Evolutionary conservation across 2,113 vertebrate species (phyloP).

Genomic region (Perccottus glenii): DNA sequence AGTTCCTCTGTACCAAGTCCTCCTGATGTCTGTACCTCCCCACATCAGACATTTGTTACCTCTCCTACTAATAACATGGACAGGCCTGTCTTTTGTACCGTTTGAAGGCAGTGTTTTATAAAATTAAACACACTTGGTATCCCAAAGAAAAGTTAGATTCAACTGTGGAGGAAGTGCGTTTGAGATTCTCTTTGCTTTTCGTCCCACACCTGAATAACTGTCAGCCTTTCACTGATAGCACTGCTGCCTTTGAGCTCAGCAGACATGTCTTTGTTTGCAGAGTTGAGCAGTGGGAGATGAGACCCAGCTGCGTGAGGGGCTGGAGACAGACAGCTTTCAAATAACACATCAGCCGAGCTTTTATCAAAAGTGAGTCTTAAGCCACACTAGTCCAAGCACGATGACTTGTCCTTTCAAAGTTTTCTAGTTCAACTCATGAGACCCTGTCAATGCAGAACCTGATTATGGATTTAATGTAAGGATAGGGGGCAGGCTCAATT

Average conservation of each 20-base stretch:
- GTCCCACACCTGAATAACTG: constrained; percentile 47
- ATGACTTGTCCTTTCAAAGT: not conserved
- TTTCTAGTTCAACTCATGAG: too few relatives aligned
- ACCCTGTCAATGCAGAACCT: too few relatives aligned
- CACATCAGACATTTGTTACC: constrained; percentile 35
- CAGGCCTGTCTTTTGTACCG: not conserved
- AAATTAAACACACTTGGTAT: not conserved
- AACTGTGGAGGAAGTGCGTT: not conserved
- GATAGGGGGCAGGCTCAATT: too few relatives aligned
- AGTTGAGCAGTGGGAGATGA: constrained; percentile 12
- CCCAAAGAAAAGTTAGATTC: constrained; percentile 1
- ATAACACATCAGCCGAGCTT: constrained; percentile 1
- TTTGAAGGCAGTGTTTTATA: too few relatives aligned
- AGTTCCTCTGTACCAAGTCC: constrained; percentile 15
- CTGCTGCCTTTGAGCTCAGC: constrained; percentile 37
- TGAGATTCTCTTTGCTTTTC: constrained; percentile 24
- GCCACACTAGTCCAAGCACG: not conserved
- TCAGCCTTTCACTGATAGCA: constrained; percentile 60
- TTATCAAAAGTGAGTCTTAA: constrained; percentile 7
- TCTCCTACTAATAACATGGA: constrained; percentile 29
- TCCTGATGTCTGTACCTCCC: constrained; percentile 30
- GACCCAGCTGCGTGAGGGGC: constrained; percentile 6
- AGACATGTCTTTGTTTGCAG: constrained; percentile 33
- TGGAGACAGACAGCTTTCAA: constrained; percentile 30
- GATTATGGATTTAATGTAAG: too few relatives aligned